Evolutionary conservation across 2,797 vertebrate genomes (phyloP).

Genomic region (Eleutherodactylus coqui): DNA sequence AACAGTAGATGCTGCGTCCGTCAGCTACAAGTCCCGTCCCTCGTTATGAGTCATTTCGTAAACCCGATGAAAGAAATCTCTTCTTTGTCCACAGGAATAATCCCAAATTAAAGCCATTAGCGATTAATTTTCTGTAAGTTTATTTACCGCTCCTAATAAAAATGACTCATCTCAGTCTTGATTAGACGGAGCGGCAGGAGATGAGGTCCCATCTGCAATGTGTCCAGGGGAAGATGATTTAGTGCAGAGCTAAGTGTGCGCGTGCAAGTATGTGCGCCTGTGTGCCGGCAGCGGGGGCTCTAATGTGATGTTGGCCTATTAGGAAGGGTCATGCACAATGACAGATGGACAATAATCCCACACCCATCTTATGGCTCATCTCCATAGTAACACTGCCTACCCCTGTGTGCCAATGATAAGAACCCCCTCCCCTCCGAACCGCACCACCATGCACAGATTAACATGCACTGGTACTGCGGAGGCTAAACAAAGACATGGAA

Average conservation of each 20-base stretch:
- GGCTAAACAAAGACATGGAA: slow-evolving; percentile 18
- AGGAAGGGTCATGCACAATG: slow-evolving; percentile 49
- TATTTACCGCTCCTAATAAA: slow-evolving; percentile 60
- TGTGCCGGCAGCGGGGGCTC: slow-evolving; percentile 37
- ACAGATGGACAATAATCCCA: slow-evolving; percentile 63
- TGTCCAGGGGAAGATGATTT: slow-evolving; percentile 55
- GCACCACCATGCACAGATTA: slow-evolving; percentile 46
- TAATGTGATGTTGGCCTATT: slow-evolving; percentile 54
- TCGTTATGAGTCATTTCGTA: slow-evolving; percentile 12
- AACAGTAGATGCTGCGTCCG: neutral
- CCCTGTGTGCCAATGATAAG: slow-evolving; percentile 46
- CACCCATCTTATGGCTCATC: slow-evolving; percentile 49
- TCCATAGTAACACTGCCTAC: slow-evolving; percentile 57
- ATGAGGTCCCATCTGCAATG: slow-evolving; percentile 61
- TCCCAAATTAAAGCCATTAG: slow-evolving; percentile 52
- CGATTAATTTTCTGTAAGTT: slow-evolving; percentile 50
- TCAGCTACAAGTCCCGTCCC: neutral
- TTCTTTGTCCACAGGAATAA: slow-evolving; percentile 32
- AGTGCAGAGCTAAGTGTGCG: slow-evolving; percentile 48
- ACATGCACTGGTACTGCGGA: slow-evolving; percentile 17
- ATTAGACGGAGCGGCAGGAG: slow-evolving; percentile 55
- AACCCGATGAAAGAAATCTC: slow-evolving; percentile 3
- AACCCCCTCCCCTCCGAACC: slow-evolving; percentile 12
- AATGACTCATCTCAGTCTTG: slow-evolving; percentile 60
- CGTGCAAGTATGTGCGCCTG: slow-evolving; percentile 50